phyloP scores from a whole-genome alignment of 2,888 invertebrate genomes.

The Seira ritae region DNA sequence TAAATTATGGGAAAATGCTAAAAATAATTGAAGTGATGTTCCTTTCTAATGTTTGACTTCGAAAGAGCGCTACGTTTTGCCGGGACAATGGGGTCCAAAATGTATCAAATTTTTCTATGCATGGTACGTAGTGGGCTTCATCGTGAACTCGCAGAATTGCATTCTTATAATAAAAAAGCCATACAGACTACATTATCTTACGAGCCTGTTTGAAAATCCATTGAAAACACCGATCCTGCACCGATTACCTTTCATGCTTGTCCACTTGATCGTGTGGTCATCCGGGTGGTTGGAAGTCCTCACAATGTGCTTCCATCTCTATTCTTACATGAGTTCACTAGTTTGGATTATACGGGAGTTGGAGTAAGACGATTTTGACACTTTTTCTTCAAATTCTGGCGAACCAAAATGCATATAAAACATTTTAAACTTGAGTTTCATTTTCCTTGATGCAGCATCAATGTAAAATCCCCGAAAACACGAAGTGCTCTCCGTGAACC shows the following conservation, averaged over 20 bases:
- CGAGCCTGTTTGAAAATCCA: not conserved
- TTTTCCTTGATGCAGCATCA: not conserved
- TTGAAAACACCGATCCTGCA: not conserved
- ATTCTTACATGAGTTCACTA: not conserved
- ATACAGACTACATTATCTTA: not conserved
- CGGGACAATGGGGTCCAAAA: constrained; percentile 1
- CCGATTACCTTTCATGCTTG: not conserved
- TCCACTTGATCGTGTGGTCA: not conserved
- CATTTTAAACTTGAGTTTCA: not conserved
- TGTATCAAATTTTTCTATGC: constrained; percentile 7
- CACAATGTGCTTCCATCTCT: not conserved
- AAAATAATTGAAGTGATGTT: not conserved
- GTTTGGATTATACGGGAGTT: constrained; percentile 5
- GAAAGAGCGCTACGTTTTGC: not conserved
- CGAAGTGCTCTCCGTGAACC: not conserved
- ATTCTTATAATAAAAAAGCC: not conserved
- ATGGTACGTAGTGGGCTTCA: not conserved
- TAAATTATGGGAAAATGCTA: not conserved
- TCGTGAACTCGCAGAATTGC: not conserved
- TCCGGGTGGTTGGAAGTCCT: not conserved
- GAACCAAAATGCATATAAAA: not conserved
- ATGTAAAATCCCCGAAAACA: not conserved
- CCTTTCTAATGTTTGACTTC: not conserved
- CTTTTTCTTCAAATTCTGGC: not conserved
- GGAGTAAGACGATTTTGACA: not conserved